Conservation (phyloP, 2,888 invertebrate genomes). For the Copidosoma aretas region DNA sequence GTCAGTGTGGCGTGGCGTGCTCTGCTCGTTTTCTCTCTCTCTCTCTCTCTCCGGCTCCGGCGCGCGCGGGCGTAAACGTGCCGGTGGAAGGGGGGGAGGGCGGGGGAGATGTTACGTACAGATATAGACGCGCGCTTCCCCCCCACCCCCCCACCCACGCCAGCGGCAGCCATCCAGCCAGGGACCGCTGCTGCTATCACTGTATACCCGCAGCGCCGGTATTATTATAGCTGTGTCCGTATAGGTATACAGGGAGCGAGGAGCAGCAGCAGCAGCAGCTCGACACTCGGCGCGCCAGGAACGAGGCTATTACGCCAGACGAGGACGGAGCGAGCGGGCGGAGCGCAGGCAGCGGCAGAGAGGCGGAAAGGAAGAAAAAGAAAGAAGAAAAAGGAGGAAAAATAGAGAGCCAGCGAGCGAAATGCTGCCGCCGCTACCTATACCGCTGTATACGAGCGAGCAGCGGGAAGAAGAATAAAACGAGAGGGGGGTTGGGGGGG, state of each 20-base stretch:
- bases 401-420: not conserved
- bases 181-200: not conserved
- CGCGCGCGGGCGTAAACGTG: not conserved
- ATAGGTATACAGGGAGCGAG: not conserved
- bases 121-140: not conserved
- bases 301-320: constrained; percentile 1
- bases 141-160: not conserved
- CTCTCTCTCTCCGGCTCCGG: not conserved
- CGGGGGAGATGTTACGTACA: too few relatives aligned
- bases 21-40: not conserved
- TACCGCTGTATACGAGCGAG: too few relatives aligned
- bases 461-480: not conserved
- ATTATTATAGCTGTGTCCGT: not conserved
- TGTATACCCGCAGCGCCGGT: not conserved
- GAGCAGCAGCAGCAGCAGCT: not conserved
- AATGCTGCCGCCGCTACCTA: too few relatives aligned
- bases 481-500: not conserved
- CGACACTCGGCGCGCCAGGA: constrained; percentile 1
- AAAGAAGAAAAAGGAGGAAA: not conserved
- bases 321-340: not conserved
- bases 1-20: not conserved
- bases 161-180: not conserved
- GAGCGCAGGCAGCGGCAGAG: not conserved
- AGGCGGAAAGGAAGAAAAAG: not conserved
- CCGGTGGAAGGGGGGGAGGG: not conserved